These are phyloP conservation scores for Pogoniulus pusillus DNA, from an alignment of 2,797 vertebrate genomes.

Conservation along the genomic window DNA sequence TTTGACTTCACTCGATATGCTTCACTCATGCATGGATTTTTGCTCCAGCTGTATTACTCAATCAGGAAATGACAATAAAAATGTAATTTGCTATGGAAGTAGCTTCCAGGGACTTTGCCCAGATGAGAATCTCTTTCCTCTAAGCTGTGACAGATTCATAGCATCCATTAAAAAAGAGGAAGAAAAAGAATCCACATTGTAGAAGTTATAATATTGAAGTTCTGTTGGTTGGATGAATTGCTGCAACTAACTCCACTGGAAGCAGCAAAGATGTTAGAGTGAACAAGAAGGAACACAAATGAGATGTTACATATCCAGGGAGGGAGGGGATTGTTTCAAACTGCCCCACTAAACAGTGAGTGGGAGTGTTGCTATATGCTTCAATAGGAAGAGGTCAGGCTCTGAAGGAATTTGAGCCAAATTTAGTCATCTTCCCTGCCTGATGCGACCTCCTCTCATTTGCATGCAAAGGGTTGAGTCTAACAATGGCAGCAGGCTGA, in stretches of 20 bases:
- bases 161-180: background rate
- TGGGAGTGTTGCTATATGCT: background rate
- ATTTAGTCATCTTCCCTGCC: background rate
- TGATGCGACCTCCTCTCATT: background rate
- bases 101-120: background rate
- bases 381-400: background rate
- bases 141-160: background rate
- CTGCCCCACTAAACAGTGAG: fast-evolving
- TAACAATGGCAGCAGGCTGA: constrained; percentile 14
- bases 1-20: background rate
- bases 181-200: background rate
- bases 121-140: background rate
- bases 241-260: background rate
- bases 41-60: background rate
- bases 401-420: background rate
- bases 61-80: constrained; percentile 43
- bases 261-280: background rate
- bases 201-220: background rate
- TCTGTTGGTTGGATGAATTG: background rate
- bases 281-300: background rate
- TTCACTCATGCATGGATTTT: background rate
- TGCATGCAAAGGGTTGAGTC: background rate
- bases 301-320: background rate
- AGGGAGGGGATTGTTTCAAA: background rate
- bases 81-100: background rate